Base-by-base conservation (phyloP, 1,140 invertebrate genomes). In the Tetramorium parvispinum region DNA sequence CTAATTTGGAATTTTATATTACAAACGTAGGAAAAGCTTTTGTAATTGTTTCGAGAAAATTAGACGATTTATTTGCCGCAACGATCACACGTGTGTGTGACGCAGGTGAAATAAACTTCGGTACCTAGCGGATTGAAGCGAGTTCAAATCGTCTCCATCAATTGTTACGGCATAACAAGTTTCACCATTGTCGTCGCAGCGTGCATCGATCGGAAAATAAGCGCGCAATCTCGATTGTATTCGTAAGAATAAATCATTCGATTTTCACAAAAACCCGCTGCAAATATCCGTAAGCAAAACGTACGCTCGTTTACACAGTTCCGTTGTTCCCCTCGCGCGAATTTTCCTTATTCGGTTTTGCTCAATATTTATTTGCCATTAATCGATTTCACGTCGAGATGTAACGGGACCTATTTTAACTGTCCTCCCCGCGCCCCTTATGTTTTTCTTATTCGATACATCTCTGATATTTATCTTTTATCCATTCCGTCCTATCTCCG, bases 391-490 rank as follows among this genome's bases (percentile, higher is more conserved):
- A 61, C 40, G n/a, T 83, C 53, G 53, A 49, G n/a, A 37, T 46
- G 24, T 73, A 82, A 82, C 79, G 40, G 61, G 66, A 82, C 66
- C 46, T 61, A 75, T 59, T 75, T 75, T 43, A 46, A 18, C 21
- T 24, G 51, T 11, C 18, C 40, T 55, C 21, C 32, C 24, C 37
- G 32, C 37, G 32, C 21, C 21, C 37, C 32, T 43, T 37, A 24
- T 37, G 8, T 51, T 68, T 55, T 16, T 51, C 8, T 16, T 13
- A 3, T 2, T 27, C 32, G 16, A n/a, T 53, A 57, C n/a, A 46
- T 57, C 65, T 57, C 37, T 53, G 16, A 10, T 82, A 82, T 83
- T 83, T 83, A 83, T 83, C 79, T 83, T 83, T 32, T 61, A 83
- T 59, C 40, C n/a, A 40, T 13, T n/a, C 24, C 24, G 43, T 71